Base-by-base conservation (phyloP, 53 echinoderm and acorn worm species). In the Hippasteria phrygiana region DNA sequence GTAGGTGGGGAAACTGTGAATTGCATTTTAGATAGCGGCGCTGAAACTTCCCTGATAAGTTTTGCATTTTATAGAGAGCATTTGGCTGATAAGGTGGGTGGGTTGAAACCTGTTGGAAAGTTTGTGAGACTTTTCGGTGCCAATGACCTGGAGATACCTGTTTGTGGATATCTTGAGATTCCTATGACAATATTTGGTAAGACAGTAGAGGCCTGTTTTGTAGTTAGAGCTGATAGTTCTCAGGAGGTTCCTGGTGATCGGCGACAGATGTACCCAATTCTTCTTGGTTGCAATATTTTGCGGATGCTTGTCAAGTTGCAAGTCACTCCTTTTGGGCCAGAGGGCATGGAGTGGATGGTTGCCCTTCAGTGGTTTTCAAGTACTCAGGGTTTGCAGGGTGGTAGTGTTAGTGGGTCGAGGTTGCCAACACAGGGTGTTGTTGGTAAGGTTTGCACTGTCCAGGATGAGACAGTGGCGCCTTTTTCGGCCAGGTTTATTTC, bases 21-120 rank as follows among this genome's bases (percentile, higher is more conserved):
- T 32, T 88, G 88, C 33, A 62, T 77, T 56, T 48, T 87, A 1
- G 88, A 87, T 41, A 87, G 70, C 20, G 88, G 88, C 31, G 59
- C 88, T n/a, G 88, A 88, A 22, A 88, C 88, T 12, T 54, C 65
- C 41, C 45, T 86, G 31, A 71, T 86, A 27, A 69, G 28, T 38
- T 53, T 36, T 20, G 48, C 50, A 0, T 71, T 54, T 29, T 86
- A 86, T 67, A 27, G 16, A n/a, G 45, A 65, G 17, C 29, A 27
- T 75, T 75, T 75, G 32, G 75, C 75, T 29, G 11, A 50, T 32
- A 71, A 87, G n/a, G 54, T 53, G 63, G 73, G 73, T 71, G 39
- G 71, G 29, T 53, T 87, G 71, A 42, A 48, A 9, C 29, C 75
- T 7, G 75, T 75, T 5, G 39, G 71, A 17, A 38, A 9, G 28